Conservation (phyloP, 2,888 invertebrate genomes). For the Neoascia interrupta region DNA sequence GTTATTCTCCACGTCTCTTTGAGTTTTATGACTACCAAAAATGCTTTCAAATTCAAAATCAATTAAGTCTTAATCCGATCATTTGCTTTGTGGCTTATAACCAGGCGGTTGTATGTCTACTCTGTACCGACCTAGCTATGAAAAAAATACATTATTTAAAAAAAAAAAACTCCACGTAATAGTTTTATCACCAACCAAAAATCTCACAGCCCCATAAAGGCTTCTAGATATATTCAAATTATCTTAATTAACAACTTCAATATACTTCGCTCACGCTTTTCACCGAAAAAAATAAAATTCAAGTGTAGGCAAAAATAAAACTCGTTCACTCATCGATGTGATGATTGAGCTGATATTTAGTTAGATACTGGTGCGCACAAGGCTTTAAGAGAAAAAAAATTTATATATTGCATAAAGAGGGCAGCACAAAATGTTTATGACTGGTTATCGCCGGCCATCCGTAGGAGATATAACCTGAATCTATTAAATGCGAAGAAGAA, state of each 20-base stretch:
- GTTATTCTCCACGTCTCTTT: no score
- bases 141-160: no score
- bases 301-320: constrained; percentile 11
- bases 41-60: no score
- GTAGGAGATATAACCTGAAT: not conserved
- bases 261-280: constrained; percentile 13
- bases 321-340: constrained; percentile 36
- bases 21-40: no score
- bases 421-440: constrained; percentile 16
- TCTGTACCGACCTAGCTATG: no score
- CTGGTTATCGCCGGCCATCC: constrained; percentile 8
- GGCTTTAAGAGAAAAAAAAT: constrained; percentile 7
- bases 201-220: constrained; percentile 10
- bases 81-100: no score
- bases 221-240: constrained; percentile 37
- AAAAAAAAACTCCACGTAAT: no score
- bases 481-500: constrained; percentile 19
- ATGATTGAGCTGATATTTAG: constrained; percentile 26
- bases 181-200: constrained; percentile 4
- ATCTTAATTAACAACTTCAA: constrained; percentile 23
- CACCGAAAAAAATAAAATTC: not conserved
- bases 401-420: constrained; percentile 1
- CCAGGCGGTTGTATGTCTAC: no score
- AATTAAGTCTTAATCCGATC: no score
- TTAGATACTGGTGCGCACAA: not conserved